Base-by-base conservation (phyloP, 2,797 vertebrate species). In the Furcifer pardalis region DNA sequence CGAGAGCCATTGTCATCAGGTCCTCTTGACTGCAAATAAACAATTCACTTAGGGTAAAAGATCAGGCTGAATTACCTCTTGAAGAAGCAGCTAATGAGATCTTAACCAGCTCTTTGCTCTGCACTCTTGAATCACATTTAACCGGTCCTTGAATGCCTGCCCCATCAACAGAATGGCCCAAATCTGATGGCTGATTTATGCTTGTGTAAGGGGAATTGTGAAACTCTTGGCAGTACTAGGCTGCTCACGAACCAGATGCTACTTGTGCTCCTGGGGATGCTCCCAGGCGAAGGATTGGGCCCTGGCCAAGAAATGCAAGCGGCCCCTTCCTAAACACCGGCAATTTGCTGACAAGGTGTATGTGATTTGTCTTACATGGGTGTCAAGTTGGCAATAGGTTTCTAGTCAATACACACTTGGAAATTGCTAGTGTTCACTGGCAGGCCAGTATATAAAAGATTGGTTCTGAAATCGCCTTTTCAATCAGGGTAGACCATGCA, bases 11-110 rank as follows among this genome's bases (percentile, higher is more conserved):
- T 3, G n/a, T 27, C 71, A 71, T 84, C 52, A 62, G 52, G 23
- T 35, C 63, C 44, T 59, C 32, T 74, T 79, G 69, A 85, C 44
- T 73, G 83, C 76, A 65, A 52, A 79, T 12, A 44, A 84, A 32
- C 25, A 8, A 37, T 19, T 2, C 35, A 40, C 69, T 63, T 56
- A 42, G 23, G 46, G 13, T 17, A 19, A 75, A 79, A 19, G 40
- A 46, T 30, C 73, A 69, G 15, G 69, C 44, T 52, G 77, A 21
- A 21, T 25, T n/a, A 30, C 5, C 69, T 37, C 76, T 42, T 49
- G 37, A 46, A 52, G 13, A 13, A 65, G 44, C 15, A 65, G 44
- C 15, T 40, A n/a, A 32, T 27, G 17, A 19, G 25, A 6, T 32
- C 49, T n/a, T 10, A 17, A 6, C 7, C 25, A 32, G 9, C 40